Percentiles rank a stretch among this genome's conserved stretches.
These are phyloP conservation scores for Melanotaenia boesemani DNA, from an alignment of 2,797 vertebrate genomes.

Conservation along the genomic window DNA sequence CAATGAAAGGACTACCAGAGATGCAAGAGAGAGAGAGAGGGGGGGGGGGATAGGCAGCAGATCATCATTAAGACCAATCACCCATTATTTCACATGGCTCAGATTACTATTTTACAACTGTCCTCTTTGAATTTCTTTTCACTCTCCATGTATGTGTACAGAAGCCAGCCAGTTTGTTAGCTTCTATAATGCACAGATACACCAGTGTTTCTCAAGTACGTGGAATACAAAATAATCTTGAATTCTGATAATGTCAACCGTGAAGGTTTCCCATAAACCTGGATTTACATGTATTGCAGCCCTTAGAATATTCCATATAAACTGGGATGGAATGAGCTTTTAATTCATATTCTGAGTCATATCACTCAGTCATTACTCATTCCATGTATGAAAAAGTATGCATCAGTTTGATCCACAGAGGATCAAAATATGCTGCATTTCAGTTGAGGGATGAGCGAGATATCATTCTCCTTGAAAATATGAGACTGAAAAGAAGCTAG, in stretches of 20 bases:
- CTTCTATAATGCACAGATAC: not conserved
- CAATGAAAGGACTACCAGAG: slow-evolving; percentile 68
- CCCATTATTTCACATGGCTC: slow-evolving; percentile 70
- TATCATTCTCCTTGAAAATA: slow-evolving; percentile 57
- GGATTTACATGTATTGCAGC: slow-evolving; percentile 20
- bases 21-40: slow-evolving; percentile 11
- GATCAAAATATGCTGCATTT: slow-evolving; percentile 43
- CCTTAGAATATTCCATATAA: slow-evolving; percentile 37
- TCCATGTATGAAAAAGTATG: slow-evolving; percentile 45
- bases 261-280: slow-evolving; percentile 31
- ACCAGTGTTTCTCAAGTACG: not conserved
- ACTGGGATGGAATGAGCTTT: slow-evolving; percentile 31
- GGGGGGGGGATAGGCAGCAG: slow-evolving; percentile 39
- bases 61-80: slow-evolving; percentile 77
- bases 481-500: slow-evolving; percentile 31
- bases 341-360: slow-evolving; percentile 39
- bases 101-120: slow-evolving; percentile 56
- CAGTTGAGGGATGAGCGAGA: slow-evolving; percentile 46
- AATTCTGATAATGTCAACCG: slow-evolving; percentile 22
- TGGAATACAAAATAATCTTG: not conserved
- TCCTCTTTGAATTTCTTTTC: slow-evolving; percentile 45
- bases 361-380: slow-evolving; percentile 45
- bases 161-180: not conserved
- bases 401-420: slow-evolving; percentile 31
- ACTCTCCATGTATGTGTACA: slow-evolving; percentile 7